Percentiles rank a stretch among this genome's conserved stretches.
phyloP scores from a whole-genome alignment of 2,888 invertebrate species.

The Nasonia oneida region DNA sequence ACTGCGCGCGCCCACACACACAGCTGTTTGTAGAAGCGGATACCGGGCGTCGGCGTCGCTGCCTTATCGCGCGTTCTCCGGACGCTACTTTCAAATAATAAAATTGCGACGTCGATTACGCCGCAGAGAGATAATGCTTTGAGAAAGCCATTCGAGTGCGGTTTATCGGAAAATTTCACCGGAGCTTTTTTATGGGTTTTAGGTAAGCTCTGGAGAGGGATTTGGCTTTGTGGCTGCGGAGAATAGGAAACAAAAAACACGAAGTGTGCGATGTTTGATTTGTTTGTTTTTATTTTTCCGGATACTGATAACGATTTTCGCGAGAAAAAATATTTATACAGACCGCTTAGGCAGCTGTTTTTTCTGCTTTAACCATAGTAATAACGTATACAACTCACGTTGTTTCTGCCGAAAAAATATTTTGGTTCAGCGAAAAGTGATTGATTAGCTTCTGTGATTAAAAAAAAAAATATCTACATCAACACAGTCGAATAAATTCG shows the following conservation, averaged over 20 bases:
- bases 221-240: neutral
- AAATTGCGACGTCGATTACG: neutral
- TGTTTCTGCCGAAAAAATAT: too few species aligned
- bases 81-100: neutral
- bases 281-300: neutral
- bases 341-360: too few species aligned
- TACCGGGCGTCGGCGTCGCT: neutral
- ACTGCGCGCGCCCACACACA: neutral
- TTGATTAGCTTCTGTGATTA: neutral
- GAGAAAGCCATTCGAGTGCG: neutral
- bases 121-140: neutral
- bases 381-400: too few species aligned
- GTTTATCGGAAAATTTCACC: neutral
- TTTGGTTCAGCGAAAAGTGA: neutral
- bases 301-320: neutral
- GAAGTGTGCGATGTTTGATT: neutral
- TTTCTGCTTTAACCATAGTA: too few species aligned
- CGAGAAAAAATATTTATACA: neutral
- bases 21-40: conserved; percentile 18
- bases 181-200: neutral
- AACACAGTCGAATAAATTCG: too few species aligned
- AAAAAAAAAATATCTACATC: neutral
- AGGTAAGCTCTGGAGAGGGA: neutral
- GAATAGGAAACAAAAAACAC: neutral
- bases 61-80: neutral